Evolutionary conservation across 2,797 vertebrate genomes (phyloP).

Genomic region (Synanceia verrucosa): DNA sequence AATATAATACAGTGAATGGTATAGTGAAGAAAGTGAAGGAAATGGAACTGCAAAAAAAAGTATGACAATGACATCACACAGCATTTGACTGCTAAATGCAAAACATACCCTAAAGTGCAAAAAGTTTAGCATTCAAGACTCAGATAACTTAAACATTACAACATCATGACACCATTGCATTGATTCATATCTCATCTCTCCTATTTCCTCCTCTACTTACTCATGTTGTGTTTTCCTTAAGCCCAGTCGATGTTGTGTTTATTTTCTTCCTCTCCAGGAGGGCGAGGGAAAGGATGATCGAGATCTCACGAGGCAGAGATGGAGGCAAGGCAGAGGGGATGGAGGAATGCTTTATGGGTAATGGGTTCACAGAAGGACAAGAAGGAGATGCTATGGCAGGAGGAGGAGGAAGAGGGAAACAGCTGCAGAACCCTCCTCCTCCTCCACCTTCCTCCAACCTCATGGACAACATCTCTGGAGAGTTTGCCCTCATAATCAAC

Average conservation of each 20-base stretch:
- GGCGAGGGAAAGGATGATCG: constrained; percentile 89
- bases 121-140: background rate
- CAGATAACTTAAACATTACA: background rate
- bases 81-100: no score
- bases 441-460: constrained; percentile 66
- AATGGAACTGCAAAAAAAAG: no score
- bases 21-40: no score
- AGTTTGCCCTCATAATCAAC: constrained; percentile 91
- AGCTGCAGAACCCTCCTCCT: constrained; percentile 30
- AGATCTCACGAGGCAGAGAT: constrained; percentile 72
- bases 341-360: constrained; percentile 65
- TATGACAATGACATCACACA: no score
- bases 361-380: constrained; percentile 61
- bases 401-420: constrained; percentile 51
- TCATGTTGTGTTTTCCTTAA: background rate
- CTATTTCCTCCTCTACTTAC: background rate
- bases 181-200: background rate
- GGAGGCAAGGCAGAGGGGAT: constrained; percentile 67
- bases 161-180: background rate
- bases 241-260: constrained; percentile 6
- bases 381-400: constrained; percentile 18
- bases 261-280: constrained; percentile 75
- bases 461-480: constrained; percentile 90
- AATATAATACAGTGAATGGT: no score
- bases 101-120: background rate